These are phyloP conservation scores for Accipiter virgatus DNA, from an alignment of 2,113 vertebrate genomes.

Conservation along the genomic window DNA sequence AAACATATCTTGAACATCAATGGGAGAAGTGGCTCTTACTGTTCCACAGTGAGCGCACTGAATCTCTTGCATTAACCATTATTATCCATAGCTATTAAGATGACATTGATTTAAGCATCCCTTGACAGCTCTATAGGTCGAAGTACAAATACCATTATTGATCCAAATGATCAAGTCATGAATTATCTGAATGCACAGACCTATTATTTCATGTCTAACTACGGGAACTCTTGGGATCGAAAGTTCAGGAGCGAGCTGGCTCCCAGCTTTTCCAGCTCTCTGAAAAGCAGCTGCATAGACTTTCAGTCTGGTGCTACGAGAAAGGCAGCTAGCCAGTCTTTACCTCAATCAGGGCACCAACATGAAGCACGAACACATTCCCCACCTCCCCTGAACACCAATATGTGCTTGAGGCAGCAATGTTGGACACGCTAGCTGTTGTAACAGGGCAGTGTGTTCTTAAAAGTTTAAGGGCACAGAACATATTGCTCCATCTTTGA, in stretches of 20 bases:
- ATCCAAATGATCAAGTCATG: background rate
- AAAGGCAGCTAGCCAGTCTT: background rate
- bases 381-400: background rate
- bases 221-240: rapidly evolving
- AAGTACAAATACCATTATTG: background rate
- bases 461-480: background rate
- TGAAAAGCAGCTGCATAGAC: background rate
- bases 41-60: rapidly evolving
- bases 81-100: background rate
- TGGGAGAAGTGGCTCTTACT: background rate
- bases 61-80: background rate
- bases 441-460: background rate
- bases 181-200: background rate
- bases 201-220: background rate
- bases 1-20: background rate
- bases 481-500: background rate
- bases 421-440: background rate
- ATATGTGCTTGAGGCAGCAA: background rate
- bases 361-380: background rate
- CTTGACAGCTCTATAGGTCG: background rate
- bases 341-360: background rate
- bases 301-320: background rate
- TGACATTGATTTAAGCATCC: background rate
- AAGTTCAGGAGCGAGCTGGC: background rate
- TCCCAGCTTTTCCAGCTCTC: background rate